Evolutionary conservation across 2,888 invertebrate genomes (phyloP).

Genomic region (Hedychridium roseum): DNA sequence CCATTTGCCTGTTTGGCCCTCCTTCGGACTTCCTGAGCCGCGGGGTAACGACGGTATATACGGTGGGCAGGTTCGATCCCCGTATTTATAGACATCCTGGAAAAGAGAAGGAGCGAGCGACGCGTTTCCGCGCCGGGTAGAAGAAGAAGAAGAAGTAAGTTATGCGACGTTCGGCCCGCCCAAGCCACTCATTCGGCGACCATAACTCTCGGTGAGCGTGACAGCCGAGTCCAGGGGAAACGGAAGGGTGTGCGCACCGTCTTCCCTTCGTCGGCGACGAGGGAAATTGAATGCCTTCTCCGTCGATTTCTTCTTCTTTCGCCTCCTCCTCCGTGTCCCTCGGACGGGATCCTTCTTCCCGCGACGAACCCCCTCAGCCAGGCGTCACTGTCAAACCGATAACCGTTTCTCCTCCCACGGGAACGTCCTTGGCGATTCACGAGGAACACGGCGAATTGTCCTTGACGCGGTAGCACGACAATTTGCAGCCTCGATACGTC

Average conservation of each 20-base stretch:
- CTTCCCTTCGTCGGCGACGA: slow-evolving; percentile 41
- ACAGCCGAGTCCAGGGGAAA: too few relatives aligned
- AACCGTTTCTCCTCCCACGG: slow-evolving; percentile 43
- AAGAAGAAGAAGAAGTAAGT: slow-evolving; percentile 56
- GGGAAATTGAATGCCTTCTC: slow-evolving; percentile 53
- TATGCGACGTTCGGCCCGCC: slow-evolving; percentile 63
- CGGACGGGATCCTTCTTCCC: too few relatives aligned
- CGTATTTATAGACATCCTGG: slow-evolving; percentile 59
- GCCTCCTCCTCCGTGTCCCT: slow-evolving; percentile 20
- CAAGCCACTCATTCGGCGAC: slow-evolving; percentile 61
- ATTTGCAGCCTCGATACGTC: too few relatives aligned
- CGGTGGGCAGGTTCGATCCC: slow-evolving; percentile 36
- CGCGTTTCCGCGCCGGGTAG: neutral
- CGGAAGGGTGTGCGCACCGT: slow-evolving; percentile 57
- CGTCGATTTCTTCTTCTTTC: slow-evolving; percentile 17
- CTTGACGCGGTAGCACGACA: too few relatives aligned
- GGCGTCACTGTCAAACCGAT: slow-evolving; percentile 59
- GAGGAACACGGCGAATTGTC: slow-evolving; percentile 29
- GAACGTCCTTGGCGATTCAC: slow-evolving; percentile 32
- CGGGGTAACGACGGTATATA: too few relatives aligned
- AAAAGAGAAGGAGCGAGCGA: slow-evolving; percentile 39
- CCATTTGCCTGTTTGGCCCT: too few relatives aligned
- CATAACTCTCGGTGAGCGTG: slow-evolving; percentile 60
- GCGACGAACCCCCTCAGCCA: too few relatives aligned
- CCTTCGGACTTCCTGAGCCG: too few relatives aligned